These are phyloP conservation scores for Megalopta genalis DNA, from an alignment of 1,140 invertebrate genomes.

Conservation along the genomic window DNA sequence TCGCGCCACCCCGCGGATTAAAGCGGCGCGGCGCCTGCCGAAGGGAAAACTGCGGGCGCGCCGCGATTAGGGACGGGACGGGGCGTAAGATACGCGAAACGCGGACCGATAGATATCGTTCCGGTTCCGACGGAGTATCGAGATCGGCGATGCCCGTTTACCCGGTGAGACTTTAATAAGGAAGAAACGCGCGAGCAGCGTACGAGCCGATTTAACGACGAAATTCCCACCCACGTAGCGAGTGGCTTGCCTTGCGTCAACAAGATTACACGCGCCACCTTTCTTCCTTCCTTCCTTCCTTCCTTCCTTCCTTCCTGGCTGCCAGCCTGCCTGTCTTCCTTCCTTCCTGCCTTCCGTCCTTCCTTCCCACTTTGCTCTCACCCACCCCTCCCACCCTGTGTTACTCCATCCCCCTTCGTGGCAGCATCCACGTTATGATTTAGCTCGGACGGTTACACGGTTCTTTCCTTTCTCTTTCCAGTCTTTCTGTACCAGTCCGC, in stretches of 20 bases:
- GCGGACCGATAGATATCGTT: slow-evolving; percentile 19
- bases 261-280: slow-evolving; percentile 73
- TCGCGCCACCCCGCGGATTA: slow-evolving; percentile 5
- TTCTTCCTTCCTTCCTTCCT: slow-evolving; percentile 63
- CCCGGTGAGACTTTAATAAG: slow-evolving; percentile 71
- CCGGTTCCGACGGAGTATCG: slow-evolving; percentile 47
- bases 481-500: not conserved
- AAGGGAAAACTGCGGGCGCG: slow-evolving; percentile 7
- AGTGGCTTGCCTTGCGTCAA: slow-evolving; percentile 66
- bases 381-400: slow-evolving; percentile 48
- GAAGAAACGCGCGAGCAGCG: slow-evolving; percentile 63
- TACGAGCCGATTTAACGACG: slow-evolving; percentile 71
- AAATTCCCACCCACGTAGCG: slow-evolving; percentile 59
- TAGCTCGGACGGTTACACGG: slow-evolving; percentile 63
- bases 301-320: slow-evolving; percentile 55
- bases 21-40: not conserved
- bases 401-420: slow-evolving; percentile 48
- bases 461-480: slow-evolving; percentile 48
- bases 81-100: not conserved
- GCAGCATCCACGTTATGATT: slow-evolving; percentile 68
- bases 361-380: slow-evolving; percentile 54
- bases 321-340: slow-evolving; percentile 57
- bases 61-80: not conserved
- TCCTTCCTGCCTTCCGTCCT: slow-evolving; percentile 59
- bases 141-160: slow-evolving; percentile 63